Evolutionary conservation across 2,113 vertebrate genomes (phyloP).

Genomic region (Ailurus styani): DNA sequence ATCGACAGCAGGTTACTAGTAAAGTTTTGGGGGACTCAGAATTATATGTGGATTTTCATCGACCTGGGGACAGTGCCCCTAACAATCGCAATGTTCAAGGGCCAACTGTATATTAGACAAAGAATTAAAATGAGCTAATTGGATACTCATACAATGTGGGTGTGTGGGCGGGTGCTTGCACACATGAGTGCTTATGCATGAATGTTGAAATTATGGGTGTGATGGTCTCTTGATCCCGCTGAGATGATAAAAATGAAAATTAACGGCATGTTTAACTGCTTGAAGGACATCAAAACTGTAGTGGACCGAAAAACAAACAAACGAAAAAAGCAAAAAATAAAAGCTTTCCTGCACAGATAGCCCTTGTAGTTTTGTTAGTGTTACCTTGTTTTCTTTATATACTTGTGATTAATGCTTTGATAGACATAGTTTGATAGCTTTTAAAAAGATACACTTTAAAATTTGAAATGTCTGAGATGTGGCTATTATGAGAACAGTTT

Average conservation of each 20-base stretch:
- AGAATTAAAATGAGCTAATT: background rate
- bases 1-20: background rate
- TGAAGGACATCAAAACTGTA: background rate
- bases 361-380: background rate
- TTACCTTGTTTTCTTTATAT: background rate
- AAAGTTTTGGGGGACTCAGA: background rate
- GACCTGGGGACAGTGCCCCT: background rate
- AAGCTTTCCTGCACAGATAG: background rate
- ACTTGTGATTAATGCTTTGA: conserved; percentile 36
- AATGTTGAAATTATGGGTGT: background rate
- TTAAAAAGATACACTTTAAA: conserved; percentile 37
- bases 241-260: background rate
- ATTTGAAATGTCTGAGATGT: conserved; percentile 31
- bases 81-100: background rate
- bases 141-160: background rate
- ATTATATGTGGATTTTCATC: background rate
- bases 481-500: background rate
- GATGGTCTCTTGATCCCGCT: background rate
- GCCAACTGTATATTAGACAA: background rate
- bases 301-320: background rate
- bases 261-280: background rate
- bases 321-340: background rate
- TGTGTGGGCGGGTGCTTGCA: background rate
- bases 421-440: conserved; percentile 49
- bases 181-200: fast-evolving